Conservation (phyloP, 2,888 invertebrate genomes). For the Cyrtodaria siliqua region DNA sequence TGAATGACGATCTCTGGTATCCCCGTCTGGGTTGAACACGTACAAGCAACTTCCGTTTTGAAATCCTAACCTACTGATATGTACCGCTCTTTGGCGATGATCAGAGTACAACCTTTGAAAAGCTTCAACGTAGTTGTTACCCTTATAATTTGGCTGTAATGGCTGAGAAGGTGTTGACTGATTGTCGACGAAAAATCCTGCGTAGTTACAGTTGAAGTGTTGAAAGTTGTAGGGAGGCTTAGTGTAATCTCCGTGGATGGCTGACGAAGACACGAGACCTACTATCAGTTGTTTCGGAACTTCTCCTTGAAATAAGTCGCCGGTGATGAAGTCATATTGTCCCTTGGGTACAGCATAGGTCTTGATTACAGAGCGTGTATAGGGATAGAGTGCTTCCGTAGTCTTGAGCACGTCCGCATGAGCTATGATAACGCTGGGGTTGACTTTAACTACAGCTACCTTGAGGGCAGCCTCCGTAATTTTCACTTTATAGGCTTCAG, state of each 20-base stretch:
- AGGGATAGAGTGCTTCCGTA: slow-evolving; percentile 45
- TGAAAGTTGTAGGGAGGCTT: slow-evolving; percentile 44
- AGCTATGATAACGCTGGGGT: too few species aligned
- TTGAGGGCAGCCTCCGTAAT: too few species aligned
- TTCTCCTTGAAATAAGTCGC: slow-evolving; percentile 42
- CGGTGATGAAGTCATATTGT: slow-evolving; percentile 28
- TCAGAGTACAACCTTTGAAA: background rate
- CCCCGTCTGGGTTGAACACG: slow-evolving; percentile 13
- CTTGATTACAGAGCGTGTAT: slow-evolving; percentile 30
- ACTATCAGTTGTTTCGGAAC: slow-evolving; percentile 40
- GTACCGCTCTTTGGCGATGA: background rate
- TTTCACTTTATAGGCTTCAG: too few species aligned
- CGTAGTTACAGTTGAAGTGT: slow-evolving; percentile 40
- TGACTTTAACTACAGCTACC: too few species aligned
- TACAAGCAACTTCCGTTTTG: slow-evolving; percentile 14
- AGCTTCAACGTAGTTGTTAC: background rate
- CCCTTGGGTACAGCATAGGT: background rate
- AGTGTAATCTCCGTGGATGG: slow-evolving; percentile 21
- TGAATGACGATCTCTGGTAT: background rate
- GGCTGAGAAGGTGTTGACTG: slow-evolving; percentile 29
- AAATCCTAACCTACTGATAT: background rate
- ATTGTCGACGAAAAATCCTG: slow-evolving; percentile 33
- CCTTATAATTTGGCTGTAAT: slow-evolving; percentile 27
- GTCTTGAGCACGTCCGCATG: too few species aligned
- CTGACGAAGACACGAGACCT: slow-evolving; percentile 29